Evolutionary conservation across 2,888 invertebrate species (phyloP).

Genomic region (Falcaria lacertinaria): DNA sequence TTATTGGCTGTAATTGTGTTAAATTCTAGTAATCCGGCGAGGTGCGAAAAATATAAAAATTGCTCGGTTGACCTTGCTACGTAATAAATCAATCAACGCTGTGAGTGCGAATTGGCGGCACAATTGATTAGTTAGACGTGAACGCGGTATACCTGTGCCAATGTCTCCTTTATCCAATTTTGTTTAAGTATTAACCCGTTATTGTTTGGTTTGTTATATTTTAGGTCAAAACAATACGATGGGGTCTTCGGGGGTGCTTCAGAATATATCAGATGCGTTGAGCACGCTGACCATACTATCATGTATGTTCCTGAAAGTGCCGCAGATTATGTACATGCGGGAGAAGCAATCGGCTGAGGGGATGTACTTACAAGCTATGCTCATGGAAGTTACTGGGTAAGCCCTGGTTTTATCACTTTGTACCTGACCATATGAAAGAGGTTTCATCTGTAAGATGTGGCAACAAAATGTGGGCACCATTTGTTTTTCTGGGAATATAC

Average conservation of each 20-base stretch:
- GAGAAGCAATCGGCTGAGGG: slow-evolving; percentile 84
- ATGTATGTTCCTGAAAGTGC: slow-evolving; percentile 89
- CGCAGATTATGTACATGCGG: slow-evolving; percentile 86
- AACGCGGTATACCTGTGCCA: slow-evolving; percentile 25
- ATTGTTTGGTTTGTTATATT: background rate
- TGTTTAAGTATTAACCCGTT: too few species aligned
- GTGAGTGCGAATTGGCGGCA: slow-evolving; percentile 28
- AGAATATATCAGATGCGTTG: slow-evolving; percentile 52
- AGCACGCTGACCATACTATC: slow-evolving; percentile 88
- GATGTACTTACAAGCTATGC: slow-evolving; percentile 82
- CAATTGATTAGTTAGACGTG: slow-evolving; percentile 26
- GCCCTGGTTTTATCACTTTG: slow-evolving; percentile 13
- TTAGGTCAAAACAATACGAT: slow-evolving; percentile 30
- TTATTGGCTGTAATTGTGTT: too few species aligned
- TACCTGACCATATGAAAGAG: background rate
- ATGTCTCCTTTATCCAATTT: too few species aligned
- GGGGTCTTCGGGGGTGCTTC: slow-evolving; percentile 13
- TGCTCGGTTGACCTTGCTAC: slow-evolving; percentile 28
- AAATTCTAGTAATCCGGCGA: background rate
- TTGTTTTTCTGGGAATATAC: too few species aligned
- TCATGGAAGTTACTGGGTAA: slow-evolving; percentile 86
- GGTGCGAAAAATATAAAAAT: background rate
- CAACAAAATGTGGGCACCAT: too few species aligned
- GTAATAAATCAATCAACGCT: too few species aligned
- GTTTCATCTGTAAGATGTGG: background rate